Percentiles rank a stretch among this genome's conserved stretches.
Conservation (phyloP, 2,888 invertebrate species). For the Lypha dubia region DNA sequence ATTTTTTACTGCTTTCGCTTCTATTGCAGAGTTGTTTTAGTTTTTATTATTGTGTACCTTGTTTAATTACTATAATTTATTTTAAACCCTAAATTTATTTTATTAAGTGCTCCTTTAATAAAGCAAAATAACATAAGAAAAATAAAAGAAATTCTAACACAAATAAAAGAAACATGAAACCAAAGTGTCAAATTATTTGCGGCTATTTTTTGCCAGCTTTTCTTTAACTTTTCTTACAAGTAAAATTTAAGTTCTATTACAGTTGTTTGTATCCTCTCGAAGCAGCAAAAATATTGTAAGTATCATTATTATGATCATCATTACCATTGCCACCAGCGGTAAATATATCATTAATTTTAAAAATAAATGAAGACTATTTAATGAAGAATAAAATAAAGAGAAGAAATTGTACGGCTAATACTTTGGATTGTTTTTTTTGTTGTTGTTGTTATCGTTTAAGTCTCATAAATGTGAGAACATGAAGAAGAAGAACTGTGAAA, state of each 20-base stretch:
- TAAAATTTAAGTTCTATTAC: not conserved
- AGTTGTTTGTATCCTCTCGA: not conserved
- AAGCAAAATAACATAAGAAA: not conserved
- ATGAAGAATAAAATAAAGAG: not conserved
- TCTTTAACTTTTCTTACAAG: not conserved
- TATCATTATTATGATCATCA: slow-evolving; percentile 2
- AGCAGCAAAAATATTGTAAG: not conserved
- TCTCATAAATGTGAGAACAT: no score
- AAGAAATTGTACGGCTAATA: not conserved
- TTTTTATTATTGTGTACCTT: no score
- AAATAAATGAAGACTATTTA: slow-evolving; percentile 57
- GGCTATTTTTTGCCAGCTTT: not conserved
- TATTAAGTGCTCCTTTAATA: not conserved
- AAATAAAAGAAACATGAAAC: slow-evolving; percentile 8
- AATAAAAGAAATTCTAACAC: not conserved
- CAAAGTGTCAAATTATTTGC: slow-evolving; percentile 27
- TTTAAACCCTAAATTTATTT: no score
- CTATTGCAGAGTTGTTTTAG: no score
- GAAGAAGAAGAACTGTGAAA: not conserved
- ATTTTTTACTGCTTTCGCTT: no score
- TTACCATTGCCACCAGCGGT: not conserved
- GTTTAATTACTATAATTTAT: slow-evolving; percentile 1
- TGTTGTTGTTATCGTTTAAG: no score
- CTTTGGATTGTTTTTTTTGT: not conserved
- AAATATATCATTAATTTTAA: slow-evolving; percentile 43